Conservation (phyloP, 2,797 vertebrate genomes). For the Lates japonicus region DNA sequence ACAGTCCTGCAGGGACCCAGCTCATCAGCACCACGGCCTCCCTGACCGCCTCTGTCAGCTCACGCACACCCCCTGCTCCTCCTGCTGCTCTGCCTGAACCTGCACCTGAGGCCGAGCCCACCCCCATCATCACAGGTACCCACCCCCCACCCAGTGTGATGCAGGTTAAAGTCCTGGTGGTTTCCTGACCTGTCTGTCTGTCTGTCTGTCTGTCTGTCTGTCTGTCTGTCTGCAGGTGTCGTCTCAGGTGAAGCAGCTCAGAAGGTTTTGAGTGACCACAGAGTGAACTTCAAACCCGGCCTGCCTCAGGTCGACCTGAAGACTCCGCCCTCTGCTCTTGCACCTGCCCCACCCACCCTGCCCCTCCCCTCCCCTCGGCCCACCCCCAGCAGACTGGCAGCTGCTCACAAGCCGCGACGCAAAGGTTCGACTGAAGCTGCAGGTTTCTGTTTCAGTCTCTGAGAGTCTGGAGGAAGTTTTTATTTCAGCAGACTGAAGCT, state of each 20-base stretch:
- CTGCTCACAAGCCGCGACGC: slow-evolving; percentile 9
- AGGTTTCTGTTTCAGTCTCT: not conserved
- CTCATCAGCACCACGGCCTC: slow-evolving; percentile 12
- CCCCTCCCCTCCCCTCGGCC: not conserved
- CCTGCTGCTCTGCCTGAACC: not conserved
- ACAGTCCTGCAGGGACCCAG: not conserved
- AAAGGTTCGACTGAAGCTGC: slow-evolving; percentile 18
- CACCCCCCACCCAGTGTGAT: not conserved
- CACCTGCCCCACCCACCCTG: not conserved
- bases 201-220: not conserved
- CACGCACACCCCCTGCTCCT: not conserved
- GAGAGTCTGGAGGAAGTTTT: no score
- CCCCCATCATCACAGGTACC: slow-evolving; percentile 76
- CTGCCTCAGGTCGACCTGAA: not conserved
- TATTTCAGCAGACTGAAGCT: no score
- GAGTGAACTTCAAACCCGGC: slow-evolving; percentile 13
- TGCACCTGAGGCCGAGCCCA: not conserved
- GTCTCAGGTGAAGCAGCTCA: slow-evolving; percentile 73
- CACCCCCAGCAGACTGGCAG: not conserved
- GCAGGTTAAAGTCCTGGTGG: no score
- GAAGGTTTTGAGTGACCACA: slow-evolving; percentile 66
- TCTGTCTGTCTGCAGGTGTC: slow-evolving; percentile 56
- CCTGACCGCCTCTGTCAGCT: not conserved
- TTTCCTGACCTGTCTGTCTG: accelerated
- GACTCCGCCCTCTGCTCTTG: not conserved